phyloP scores from a whole-genome alignment of 1,140 invertebrate species.

The Apis cerana region DNA sequence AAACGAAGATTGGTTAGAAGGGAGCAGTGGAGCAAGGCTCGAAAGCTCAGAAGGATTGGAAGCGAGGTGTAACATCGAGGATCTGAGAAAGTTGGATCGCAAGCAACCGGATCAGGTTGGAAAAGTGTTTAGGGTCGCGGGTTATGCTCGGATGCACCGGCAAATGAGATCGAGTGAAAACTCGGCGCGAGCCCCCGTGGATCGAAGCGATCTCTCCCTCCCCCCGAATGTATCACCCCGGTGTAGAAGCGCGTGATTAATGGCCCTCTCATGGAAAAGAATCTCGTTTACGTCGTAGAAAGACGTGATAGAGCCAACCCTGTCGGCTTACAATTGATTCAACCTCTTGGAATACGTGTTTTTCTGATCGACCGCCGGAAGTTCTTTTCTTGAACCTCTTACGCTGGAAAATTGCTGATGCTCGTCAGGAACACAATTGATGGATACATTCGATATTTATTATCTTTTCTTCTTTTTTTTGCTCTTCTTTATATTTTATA shows the following conservation, averaged over 20 bases:
- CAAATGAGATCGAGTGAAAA: constrained; percentile 67
- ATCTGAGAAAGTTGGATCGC: constrained; percentile 43
- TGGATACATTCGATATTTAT: neutral
- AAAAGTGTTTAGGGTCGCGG: constrained; percentile 64
- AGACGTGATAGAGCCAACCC: constrained; percentile 40
- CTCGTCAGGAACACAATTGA: neutral
- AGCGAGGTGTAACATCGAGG: constrained; percentile 53
- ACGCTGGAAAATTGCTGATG: neutral
- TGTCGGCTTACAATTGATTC: constrained; percentile 45
- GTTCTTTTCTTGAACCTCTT: neutral
- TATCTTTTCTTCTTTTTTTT: too few relatives aligned
- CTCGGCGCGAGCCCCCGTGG: constrained; percentile 44
- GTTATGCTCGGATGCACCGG: constrained; percentile 61
- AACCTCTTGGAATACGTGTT: constrained; percentile 52
- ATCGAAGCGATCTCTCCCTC: constrained; percentile 44
- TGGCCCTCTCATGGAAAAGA: constrained; percentile 62
- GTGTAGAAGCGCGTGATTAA: constrained; percentile 65
- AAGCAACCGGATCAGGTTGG: constrained; percentile 52
- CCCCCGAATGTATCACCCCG: constrained; percentile 59
- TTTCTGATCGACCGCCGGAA: constrained; percentile 2
- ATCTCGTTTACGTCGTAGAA: constrained; percentile 63
- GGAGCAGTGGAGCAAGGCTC: neutral
- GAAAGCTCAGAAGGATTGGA: constrained; percentile 17
- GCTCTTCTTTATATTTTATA: neutral
- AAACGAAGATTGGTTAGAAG: neutral